Evolutionary conservation across 2,113 vertebrate genomes (phyloP).

Genomic region (Lepus europaeus): DNA sequence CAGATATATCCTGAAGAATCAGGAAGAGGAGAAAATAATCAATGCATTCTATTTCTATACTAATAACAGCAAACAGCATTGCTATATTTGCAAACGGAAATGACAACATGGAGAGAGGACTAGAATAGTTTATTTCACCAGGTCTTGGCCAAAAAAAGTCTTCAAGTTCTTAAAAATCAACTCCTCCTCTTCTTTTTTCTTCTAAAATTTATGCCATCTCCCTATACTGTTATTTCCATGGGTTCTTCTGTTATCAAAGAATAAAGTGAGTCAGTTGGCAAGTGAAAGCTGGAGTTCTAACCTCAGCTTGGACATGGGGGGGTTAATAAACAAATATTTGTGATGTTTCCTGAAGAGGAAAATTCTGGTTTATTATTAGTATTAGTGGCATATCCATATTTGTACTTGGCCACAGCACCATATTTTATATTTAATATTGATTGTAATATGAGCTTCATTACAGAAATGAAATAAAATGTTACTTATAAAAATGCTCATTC

Average conservation of each 20-base stretch:
- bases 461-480: conserved; percentile 67
- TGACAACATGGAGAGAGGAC: neutral
- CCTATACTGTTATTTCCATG: neutral
- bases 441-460: conserved; percentile 67
- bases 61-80: neutral
- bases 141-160: neutral
- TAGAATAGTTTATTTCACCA: neutral
- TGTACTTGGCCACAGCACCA: neutral
- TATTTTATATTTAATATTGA: conserved; percentile 59
- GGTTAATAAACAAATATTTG: conserved; percentile 72
- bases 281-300: conserved; percentile 16
- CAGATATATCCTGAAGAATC: neutral
- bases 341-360: conserved; percentile 57
- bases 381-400: neutral
- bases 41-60: neutral
- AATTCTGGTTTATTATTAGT: conserved; percentile 48
- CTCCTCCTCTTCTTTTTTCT: neutral
- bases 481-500: conserved; percentile 40
- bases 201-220: neutral
- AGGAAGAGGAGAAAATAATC: neutral
- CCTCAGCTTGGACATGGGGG: conserved; percentile 21
- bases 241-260: neutral
- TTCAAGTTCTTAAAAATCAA: neutral
- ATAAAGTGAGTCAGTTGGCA: neutral
- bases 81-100: neutral